These are phyloP conservation scores for Hydroisotoma schaefferi DNA, from an alignment of 2,888 invertebrate species.

Conservation along the genomic window DNA sequence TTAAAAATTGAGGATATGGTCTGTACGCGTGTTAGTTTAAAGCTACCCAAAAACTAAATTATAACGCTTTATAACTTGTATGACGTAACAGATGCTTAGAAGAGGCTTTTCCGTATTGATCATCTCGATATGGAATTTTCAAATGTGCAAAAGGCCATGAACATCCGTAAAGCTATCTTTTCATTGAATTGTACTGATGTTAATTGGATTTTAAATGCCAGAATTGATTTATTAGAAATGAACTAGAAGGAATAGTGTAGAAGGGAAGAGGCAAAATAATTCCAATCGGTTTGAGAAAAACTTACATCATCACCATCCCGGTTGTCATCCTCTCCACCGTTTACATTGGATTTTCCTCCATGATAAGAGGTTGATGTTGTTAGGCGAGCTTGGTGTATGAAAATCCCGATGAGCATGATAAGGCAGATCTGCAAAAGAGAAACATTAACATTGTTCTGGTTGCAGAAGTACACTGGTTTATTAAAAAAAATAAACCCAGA, in stretches of 20 bases:
- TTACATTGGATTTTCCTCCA: neutral
- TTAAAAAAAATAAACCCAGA: too few species aligned
- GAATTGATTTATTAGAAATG: neutral
- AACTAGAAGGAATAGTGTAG: neutral
- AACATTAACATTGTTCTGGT: too few species aligned
- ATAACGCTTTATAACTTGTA: too few species aligned
- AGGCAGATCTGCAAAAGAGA: slow-evolving; percentile 14
- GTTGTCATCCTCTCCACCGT: too few species aligned
- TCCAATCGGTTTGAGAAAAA: too few species aligned
- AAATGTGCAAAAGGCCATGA: neutral
- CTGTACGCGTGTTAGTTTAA: too few species aligned
- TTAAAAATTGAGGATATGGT: too few species aligned
- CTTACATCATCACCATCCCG: slow-evolving; percentile 7
- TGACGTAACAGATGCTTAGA: too few species aligned
- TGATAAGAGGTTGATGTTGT: neutral
- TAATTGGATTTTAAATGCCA: neutral
- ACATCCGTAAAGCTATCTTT: neutral
- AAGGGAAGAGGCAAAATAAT: too few species aligned
- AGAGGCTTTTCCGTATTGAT: neutral
- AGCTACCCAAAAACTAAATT: too few species aligned
- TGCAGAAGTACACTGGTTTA: too few species aligned
- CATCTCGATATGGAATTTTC: neutral
- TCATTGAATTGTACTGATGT: neutral
- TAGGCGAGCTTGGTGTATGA: neutral
- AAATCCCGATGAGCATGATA: slow-evolving; percentile 11